Evolutionary conservation across 2,888 invertebrate species (phyloP).

Genomic region (Ophion costatus): DNA sequence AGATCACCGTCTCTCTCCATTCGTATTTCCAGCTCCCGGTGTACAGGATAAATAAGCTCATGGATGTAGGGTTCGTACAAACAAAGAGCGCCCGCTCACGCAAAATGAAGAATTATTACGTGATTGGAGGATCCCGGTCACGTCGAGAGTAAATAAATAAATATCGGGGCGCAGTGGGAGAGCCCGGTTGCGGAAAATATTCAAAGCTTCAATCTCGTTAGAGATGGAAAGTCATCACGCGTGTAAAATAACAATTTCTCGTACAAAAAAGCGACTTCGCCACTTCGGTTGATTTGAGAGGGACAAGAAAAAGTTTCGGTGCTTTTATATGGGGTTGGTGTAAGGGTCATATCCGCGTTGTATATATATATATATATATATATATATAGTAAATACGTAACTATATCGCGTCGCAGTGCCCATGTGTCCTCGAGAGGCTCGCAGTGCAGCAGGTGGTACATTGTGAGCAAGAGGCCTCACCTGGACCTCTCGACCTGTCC

Average conservation of each 20-base stretch:
- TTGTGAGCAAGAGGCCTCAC: conserved; percentile 70
- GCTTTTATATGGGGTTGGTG: neutral
- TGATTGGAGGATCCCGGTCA: conserved; percentile 22
- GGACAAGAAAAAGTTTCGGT: conserved; percentile 14
- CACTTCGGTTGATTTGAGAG: neutral
- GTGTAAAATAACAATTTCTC: neutral
- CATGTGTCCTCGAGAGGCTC: conserved; percentile 62
- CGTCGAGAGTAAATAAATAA: conserved; percentile 15
- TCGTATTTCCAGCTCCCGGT: conserved; percentile 6
- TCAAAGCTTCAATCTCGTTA: neutral
- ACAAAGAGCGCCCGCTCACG: conserved; percentile 2
- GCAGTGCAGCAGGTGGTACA: conserved; percentile 76
- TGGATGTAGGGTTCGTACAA: neutral
- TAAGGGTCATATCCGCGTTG: neutral
- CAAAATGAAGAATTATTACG: conserved; percentile 46
- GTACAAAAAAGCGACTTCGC: neutral
- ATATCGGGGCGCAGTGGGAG: neutral
- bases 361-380: neutral
- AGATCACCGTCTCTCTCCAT: conserved; percentile 22
- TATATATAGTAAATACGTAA: neutral
- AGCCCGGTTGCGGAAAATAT: neutral
- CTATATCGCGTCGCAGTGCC: conserved; percentile 15
- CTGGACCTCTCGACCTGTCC: conserved; percentile 69
- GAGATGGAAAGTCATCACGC: neutral
- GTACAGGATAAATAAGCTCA: conserved; percentile 47